phyloP scores from a whole-genome alignment of 2,888 invertebrate genomes.

The Coremacera marginata region DNA sequence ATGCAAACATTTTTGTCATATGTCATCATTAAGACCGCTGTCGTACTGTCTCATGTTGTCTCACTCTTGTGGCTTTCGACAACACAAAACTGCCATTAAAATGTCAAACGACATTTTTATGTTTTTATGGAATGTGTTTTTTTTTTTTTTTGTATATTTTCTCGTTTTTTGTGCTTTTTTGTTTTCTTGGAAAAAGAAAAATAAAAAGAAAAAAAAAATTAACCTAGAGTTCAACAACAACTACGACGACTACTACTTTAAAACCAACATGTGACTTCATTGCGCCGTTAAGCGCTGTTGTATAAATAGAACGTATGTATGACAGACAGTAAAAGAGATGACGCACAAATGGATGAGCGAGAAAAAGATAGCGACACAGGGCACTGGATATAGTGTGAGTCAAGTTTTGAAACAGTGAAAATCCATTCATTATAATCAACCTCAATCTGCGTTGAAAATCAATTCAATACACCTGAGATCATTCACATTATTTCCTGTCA shows the following conservation, averaged over 20 bases:
- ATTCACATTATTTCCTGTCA: constrained; percentile 33
- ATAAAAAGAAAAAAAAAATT: neutral
- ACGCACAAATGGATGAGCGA: neutral
- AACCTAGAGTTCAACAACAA: constrained; percentile 17
- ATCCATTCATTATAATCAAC: constrained; percentile 35
- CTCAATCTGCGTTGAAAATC: constrained; percentile 30
- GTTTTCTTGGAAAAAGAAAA: constrained; percentile 27
- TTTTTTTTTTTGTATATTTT: constrained; percentile 21
- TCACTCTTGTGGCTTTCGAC: constrained; percentile 14
- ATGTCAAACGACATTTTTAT: constrained; percentile 37
- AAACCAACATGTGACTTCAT: constrained; percentile 15
- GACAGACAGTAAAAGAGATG: neutral
- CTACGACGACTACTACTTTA: neutral
- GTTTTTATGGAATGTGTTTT: constrained; percentile 22
- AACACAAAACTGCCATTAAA: constrained; percentile 44
- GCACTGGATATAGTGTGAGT: neutral
- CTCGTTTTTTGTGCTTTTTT: constrained; percentile 25
- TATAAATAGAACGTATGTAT: neutral
- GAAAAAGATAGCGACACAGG: neutral
- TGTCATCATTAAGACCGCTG: constrained; percentile 22
- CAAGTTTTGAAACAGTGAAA: neutral
- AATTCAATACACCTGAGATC: constrained; percentile 36
- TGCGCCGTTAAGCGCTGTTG: neutral
- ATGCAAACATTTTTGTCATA: constrained; percentile 8
- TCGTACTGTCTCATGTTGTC: neutral